Base-by-base conservation (phyloP, 2,888 invertebrate genomes). In the Choristoneura rosaceana region DNA sequence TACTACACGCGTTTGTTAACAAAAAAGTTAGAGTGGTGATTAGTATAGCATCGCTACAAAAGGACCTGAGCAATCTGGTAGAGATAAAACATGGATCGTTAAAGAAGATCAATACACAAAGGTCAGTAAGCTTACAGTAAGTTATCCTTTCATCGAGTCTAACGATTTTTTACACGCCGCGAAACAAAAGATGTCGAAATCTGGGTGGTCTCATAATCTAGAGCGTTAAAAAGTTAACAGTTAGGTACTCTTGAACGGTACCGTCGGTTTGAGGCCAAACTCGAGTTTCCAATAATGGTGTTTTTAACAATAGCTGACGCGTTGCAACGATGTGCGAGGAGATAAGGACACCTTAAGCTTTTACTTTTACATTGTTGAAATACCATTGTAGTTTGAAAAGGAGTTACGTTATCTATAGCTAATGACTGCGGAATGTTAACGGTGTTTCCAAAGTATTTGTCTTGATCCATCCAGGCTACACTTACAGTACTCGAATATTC, bases 151-250 rank as follows among this genome's bases (percentile, higher is more conserved):
- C 52, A 62, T 45, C 45, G 12, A n/a, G 15, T 45, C 41, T 33
- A 25, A 34, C 59, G 34, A 50, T 70, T 58, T 65, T 58, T 64
- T 63, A 38, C 34, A 59, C 47, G 60, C 67, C 9, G 17, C 66
- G 62, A 69, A 69, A 73, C 68, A 68, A 73, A 71, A 68, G 68
- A 63, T 64, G 71, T 73, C 38, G 64, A 73, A 73, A 64, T 64
- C 34, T 71, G 71, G 74, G 71, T 68, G 67, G 74, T 71, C 71
- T 70, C 41, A 67, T 45, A 64, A 73, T 69, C 73, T 38, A 67
- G 70, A 70, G 64, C 45, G 45, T 43, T 61, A 71, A 71, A 70
- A 71, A 60, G 63, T 71, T 47, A 67, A 66, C 66, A 62, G 74
- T 69, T 62, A 66, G 66, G 66, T 50, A 34, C 15, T 64, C 63